Conservation (phyloP, 2,797 vertebrate species). For the Ciconia nigra region DNA sequence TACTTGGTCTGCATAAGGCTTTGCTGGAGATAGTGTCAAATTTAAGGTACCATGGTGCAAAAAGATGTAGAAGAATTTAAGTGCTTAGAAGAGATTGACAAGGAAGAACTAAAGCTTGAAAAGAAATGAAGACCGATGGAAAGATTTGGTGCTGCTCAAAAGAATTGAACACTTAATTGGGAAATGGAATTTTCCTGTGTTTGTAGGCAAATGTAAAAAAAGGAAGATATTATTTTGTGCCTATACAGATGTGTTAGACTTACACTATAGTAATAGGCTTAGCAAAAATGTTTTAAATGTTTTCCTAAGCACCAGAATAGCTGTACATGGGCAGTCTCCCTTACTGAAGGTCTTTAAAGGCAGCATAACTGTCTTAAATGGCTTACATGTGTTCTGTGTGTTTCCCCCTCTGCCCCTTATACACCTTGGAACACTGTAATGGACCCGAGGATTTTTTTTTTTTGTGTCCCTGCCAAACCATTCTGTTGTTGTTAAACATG, state of each 20-base stretch:
- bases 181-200: not conserved
- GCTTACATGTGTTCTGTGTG: not conserved
- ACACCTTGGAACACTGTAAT: not conserved
- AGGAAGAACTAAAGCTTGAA: not conserved
- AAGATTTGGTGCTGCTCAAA: not conserved
- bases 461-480: not conserved
- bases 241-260: not conserved
- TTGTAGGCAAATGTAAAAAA: not conserved
- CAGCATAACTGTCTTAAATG: not conserved
- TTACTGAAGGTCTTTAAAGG: not conserved
- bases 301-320: not conserved
- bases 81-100: not conserved
- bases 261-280: not conserved
- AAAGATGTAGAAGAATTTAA: not conserved
- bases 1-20: not conserved
- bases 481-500: not conserved
- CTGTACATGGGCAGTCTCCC: not conserved
- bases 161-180: not conserved
- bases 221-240: not conserved
- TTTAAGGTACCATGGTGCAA: not conserved
- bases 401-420: too few species aligned
- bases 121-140: not conserved
- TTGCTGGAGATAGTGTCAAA: not conserved
- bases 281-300: not conserved
- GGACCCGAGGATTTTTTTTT: not conserved